Conservation (phyloP, 2,888 invertebrate species). For the Diaprepes abbreviatus region DNA sequence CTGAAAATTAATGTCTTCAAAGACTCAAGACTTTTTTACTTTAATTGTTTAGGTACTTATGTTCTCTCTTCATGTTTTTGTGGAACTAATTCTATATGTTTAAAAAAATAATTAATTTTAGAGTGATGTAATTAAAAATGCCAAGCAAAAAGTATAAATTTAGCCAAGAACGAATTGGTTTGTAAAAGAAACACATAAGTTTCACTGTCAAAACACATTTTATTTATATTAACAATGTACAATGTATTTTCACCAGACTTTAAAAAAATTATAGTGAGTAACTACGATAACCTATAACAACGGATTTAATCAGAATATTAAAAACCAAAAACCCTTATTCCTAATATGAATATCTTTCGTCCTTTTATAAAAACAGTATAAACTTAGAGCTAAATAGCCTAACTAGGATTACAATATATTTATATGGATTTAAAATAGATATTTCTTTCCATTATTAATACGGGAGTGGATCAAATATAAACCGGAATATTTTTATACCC, state of each 20-base stretch:
- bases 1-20: too few species aligned
- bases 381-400: constrained; percentile 17
- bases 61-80: too few species aligned
- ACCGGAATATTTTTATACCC: too few species aligned
- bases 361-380: constrained; percentile 20
- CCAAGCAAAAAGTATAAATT: too few species aligned
- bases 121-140: too few species aligned
- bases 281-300: not conserved
- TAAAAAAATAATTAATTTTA: too few species aligned
- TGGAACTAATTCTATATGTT: too few species aligned
- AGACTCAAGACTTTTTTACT: too few species aligned
- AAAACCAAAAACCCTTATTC: not conserved
- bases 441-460: constrained; percentile 6
- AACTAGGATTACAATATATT: not conserved
- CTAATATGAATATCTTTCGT: not conserved
- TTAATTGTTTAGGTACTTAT: too few species aligned
- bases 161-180: too few species aligned
- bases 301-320: not conserved
- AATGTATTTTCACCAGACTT: constrained; percentile 11
- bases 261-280: not conserved
- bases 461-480: too few species aligned
- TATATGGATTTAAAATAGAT: not conserved
- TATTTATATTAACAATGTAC: constrained; percentile 7
- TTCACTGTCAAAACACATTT: not conserved
- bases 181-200: too few species aligned